Evolutionary conservation across 2,888 invertebrate species (phyloP).

Genomic region (Busseola fusca): DNA sequence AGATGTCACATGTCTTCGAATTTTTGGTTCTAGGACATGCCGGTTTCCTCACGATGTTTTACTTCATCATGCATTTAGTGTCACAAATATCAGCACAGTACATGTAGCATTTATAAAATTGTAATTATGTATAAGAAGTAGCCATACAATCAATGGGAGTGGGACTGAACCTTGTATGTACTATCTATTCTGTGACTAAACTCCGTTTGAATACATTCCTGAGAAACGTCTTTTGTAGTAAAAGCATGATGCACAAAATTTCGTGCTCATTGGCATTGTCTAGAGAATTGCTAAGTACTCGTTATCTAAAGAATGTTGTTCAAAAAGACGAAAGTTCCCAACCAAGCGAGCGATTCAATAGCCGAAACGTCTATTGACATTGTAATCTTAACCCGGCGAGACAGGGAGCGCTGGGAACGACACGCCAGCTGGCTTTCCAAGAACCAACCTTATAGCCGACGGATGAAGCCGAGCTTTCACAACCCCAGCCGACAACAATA

Average conservation of each 20-base stretch:
- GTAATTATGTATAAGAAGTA: neutral
- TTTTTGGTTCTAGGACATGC: no score
- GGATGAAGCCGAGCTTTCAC: conserved; percentile 72
- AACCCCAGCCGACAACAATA: conserved; percentile 70
- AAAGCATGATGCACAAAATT: conserved; percentile 35
- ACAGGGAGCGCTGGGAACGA: conserved; percentile 67
- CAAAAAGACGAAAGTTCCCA: conserved; percentile 67
- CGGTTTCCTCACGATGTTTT: no score
- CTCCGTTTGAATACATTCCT: conserved; percentile 13
- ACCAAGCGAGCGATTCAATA: conserved; percentile 70
- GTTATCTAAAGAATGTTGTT: conserved; percentile 64
- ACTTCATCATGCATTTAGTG: neutral
- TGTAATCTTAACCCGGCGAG: conserved; percentile 78
- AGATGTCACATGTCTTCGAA: no score
- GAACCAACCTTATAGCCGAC: conserved; percentile 75
- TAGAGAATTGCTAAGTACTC: conserved; percentile 54
- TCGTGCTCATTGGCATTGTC: conserved; percentile 35
- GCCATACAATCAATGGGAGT: neutral
- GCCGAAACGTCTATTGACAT: conserved; percentile 79
- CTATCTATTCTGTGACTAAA: neutral
- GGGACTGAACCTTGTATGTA: neutral
- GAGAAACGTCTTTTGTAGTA: conserved; percentile 12
- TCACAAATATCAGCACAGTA: neutral
- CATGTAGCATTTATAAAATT: neutral
- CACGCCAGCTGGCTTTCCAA: conserved; percentile 76